Evolutionary conservation across 2,888 invertebrate species (phyloP).

Genomic region (Pedicia rivosa): DNA sequence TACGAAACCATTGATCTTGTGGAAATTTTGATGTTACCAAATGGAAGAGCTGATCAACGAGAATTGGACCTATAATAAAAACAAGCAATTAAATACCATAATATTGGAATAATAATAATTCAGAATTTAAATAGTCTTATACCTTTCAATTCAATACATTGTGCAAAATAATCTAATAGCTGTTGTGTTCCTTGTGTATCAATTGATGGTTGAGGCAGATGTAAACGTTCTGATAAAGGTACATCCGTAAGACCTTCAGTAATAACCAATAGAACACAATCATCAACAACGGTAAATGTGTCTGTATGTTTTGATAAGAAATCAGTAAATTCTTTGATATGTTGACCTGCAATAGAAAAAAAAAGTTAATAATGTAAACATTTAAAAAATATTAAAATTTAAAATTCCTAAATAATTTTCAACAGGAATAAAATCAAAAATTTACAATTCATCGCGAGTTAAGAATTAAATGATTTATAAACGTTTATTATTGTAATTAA

Average conservation of each 20-base stretch:
- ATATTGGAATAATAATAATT: background rate
- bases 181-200: slow-evolving; percentile 73
- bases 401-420: too few species aligned
- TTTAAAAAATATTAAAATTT: background rate
- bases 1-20: slow-evolving; percentile 63
- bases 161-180: slow-evolving; percentile 64
- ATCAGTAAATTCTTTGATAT: slow-evolving; percentile 85
- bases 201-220: slow-evolving; percentile 57
- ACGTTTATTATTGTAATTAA: too few species aligned
- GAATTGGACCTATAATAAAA: slow-evolving; percentile 42
- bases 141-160: slow-evolving; percentile 62
- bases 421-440: background rate
- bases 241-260: slow-evolving; percentile 50
- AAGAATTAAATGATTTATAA: too few species aligned
- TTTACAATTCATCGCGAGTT: background rate
- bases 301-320: slow-evolving; percentile 74
- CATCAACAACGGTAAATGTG: slow-evolving; percentile 71
- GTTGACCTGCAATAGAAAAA: slow-evolving; percentile 41
- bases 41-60: slow-evolving; percentile 77
- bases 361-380: too few species aligned
- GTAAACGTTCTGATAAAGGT: slow-evolving; percentile 47
- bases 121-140: background rate
- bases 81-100: background rate
- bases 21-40: slow-evolving; percentile 60
- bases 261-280: slow-evolving; percentile 64